Evolutionary conservation across 2,888 invertebrate species (phyloP).

Genomic region (Sinhomidia bicolor): DNA sequence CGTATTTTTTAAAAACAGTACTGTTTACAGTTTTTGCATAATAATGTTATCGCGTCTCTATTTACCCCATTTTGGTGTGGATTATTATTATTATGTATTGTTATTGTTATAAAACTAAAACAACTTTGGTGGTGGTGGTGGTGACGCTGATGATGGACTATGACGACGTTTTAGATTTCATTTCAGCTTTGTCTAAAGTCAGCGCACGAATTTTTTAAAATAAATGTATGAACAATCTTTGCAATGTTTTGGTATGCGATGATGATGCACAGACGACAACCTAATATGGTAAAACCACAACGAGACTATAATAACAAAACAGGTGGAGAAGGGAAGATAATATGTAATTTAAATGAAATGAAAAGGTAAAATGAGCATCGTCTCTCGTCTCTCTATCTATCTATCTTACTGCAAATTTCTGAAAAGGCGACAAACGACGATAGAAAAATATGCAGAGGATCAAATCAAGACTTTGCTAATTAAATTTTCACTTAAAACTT

Average conservation of each 20-base stretch:
- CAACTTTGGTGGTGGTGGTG: too few species aligned
- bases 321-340: slow-evolving; percentile 11
- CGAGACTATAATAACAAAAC: slow-evolving; percentile 24
- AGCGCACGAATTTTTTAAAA: slow-evolving; percentile 38
- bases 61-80: neutral
- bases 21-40: neutral
- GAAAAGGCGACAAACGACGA: slow-evolving; percentile 4
- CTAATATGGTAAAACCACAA: slow-evolving; percentile 33
- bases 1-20: neutral
- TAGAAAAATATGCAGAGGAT: neutral
- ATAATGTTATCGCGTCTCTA: too few species aligned
- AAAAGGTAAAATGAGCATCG: slow-evolving; percentile 4
- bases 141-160: too few species aligned
- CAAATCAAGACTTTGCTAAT: slow-evolving; percentile 21
- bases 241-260: too few species aligned
- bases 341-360: slow-evolving; percentile 13
- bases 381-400: too few species aligned
- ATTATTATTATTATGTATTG: neutral
- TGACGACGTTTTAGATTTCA: too few species aligned
- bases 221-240: too few species aligned
- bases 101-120: too few species aligned
- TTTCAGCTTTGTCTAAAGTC: slow-evolving; percentile 14
- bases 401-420: slow-evolving; percentile 15
- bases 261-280: neutral
- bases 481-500: slow-evolving; percentile 52